Evolutionary conservation across 1,140 invertebrate genomes (phyloP).

Genomic region (Andrena cerasifolii): DNA sequence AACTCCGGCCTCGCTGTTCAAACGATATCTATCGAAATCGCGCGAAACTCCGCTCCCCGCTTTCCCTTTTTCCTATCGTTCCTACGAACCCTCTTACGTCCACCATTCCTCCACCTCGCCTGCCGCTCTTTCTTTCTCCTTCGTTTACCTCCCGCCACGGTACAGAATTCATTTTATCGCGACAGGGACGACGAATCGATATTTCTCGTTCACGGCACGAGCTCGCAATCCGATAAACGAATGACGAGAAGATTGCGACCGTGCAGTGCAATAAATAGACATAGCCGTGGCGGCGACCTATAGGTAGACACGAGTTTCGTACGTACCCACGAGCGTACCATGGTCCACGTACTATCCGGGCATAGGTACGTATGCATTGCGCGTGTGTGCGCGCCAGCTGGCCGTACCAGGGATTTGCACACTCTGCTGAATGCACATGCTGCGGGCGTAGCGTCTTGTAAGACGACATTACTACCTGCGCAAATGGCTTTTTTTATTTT

Average conservation of each 20-base stretch:
- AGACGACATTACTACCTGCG: no score
- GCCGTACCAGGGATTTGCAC: background rate
- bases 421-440: background rate
- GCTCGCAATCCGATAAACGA: slow-evolving; percentile 65
- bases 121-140: background rate
- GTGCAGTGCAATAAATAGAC: slow-evolving; percentile 55
- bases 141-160: slow-evolving; percentile 41
- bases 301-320: slow-evolving; percentile 13
- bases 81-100: background rate
- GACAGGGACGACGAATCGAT: slow-evolving; percentile 64
- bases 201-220: slow-evolving; percentile 59
- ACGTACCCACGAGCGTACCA: background rate
- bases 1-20: background rate
- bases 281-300: slow-evolving; percentile 28
- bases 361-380: background rate
- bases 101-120: background rate
- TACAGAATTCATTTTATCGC: slow-evolving; percentile 72
- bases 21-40: slow-evolving; percentile 55
- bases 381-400: slow-evolving; percentile 8
- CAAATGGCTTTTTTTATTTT: no score
- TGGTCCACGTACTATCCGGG: background rate
- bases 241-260: slow-evolving; percentile 62
- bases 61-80: background rate
- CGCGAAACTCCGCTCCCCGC: slow-evolving; percentile 6
- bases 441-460: background rate